These are phyloP conservation scores for Xerus inauris DNA, from an alignment of 2,113 vertebrate genomes.

Conservation along the genomic window DNA sequence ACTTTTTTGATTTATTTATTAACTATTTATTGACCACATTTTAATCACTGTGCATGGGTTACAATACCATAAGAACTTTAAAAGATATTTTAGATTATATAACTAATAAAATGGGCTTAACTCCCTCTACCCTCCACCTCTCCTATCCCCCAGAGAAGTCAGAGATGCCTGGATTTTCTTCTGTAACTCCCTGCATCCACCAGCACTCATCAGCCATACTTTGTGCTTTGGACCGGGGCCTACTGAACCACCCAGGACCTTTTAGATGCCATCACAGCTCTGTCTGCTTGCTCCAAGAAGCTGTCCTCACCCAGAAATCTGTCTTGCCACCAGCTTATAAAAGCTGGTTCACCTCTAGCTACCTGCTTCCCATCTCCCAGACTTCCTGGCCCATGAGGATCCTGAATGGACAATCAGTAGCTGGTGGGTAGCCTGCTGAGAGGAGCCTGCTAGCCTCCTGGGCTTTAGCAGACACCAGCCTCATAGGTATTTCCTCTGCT, in stretches of 20 bases:
- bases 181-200: accelerated
- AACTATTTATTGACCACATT: neutral
- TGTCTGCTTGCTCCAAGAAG: neutral
- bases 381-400: neutral
- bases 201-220: neutral
- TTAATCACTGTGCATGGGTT: neutral
- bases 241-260: neutral
- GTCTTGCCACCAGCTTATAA: neutral
- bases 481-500: neutral
- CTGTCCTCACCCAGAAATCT: neutral
- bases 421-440: neutral
- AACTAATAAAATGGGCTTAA: neutral
- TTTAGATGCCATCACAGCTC: neutral
- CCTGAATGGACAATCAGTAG: neutral
- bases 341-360: neutral
- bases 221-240: neutral
- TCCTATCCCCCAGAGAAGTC: neutral
- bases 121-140: accelerated
- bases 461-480: neutral
- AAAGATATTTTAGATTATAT: neutral
- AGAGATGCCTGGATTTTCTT: neutral
- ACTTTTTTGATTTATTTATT: neutral
- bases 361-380: accelerated
- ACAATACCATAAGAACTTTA: neutral
- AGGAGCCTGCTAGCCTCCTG: neutral